Evolutionary conservation across 2,113 vertebrate genomes (phyloP), one percentile per base, ranked within the genome.

Genomic region (Oreochromis aureus): DNA sequence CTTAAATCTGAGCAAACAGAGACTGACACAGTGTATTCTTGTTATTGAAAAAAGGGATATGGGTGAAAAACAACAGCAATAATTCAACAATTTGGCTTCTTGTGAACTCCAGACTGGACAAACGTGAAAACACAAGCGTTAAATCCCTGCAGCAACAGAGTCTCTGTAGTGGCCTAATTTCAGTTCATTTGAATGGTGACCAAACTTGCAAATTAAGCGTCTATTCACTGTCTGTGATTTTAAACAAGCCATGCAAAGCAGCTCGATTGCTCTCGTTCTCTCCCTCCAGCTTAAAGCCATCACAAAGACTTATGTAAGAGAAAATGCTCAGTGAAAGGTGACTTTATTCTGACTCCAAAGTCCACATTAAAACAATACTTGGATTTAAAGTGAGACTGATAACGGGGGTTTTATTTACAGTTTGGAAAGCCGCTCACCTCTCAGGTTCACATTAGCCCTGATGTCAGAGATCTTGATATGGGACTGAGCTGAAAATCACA

Each of bases 111-210:
- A 69, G 48, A 7, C 24, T 15, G 36, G 16, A 58, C 13, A 63
- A 7, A 44, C 58, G 3, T 24, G 5, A 83, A 73, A 41, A 55
- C n/a, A 10, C 11, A 32, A 7, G 1, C n/a, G 6, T 71, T n/a
- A 46, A 79, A 46, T 32, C 58, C 8, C 48, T 34, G n/a, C 24
- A 32, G 15, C 71, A 48, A 30, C 46, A 78, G 36, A 6, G 24
- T 48, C 5, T 83, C 41, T 76, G 9, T 12, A 5, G 39, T 80
- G 79, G 6, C 85, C 34, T 63, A n/a, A 73, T 89, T 89, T 89
- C 59, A 89, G 58, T 66, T 86, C 24, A 95, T 96, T 97, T 96
- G 93, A 96, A 94, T 95, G 61, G 46, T 4, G 81, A 89, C 84
- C 84, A 95, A 95, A 95, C 80, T 90, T 95, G 87, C 94, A 91